These are phyloP conservation scores for Leptinotarsa peninsularis DNA, from an alignment of 2,888 invertebrate species.

Conservation along the genomic window DNA sequence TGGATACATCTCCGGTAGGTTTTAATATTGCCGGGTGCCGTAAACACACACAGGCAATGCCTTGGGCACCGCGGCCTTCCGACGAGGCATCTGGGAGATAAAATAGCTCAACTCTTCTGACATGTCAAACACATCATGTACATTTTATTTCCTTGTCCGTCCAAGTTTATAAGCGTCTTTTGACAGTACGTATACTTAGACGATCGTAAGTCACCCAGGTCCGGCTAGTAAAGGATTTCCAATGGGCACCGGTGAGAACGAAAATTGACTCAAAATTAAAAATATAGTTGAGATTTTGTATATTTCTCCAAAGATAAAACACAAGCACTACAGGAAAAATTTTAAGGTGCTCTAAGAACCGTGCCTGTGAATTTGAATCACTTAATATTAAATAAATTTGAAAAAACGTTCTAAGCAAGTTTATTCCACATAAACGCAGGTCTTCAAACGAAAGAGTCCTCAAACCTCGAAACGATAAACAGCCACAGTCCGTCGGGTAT, in stretches of 20 bases:
- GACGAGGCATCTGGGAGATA: constrained; percentile 43
- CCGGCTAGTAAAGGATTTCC: neutral
- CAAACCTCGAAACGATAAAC: too few relatives aligned
- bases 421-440: too few relatives aligned
- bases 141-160: constrained; percentile 57
- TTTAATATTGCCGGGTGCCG: constrained; percentile 32
- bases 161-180: constrained; percentile 12
- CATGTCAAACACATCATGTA: constrained; percentile 62
- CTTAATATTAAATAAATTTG: too few relatives aligned
- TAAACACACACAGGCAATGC: constrained; percentile 38
- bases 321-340: too few relatives aligned
- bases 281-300: too few relatives aligned
- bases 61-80: constrained; percentile 42
- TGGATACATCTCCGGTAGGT: constrained; percentile 29
- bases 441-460: too few relatives aligned
- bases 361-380: too few relatives aligned
- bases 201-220: neutral
- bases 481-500: too few relatives aligned
- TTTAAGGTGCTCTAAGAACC: too few relatives aligned
- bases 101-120: constrained; percentile 57
- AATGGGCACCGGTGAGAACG: neutral
- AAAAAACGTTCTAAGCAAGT: too few relatives aligned
- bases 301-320: too few relatives aligned
- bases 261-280: too few relatives aligned
- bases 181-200: neutral